These are phyloP conservation scores for Sebastes fasciatus DNA, from an alignment of 2,113 vertebrate genomes.

Conservation along the genomic window DNA sequence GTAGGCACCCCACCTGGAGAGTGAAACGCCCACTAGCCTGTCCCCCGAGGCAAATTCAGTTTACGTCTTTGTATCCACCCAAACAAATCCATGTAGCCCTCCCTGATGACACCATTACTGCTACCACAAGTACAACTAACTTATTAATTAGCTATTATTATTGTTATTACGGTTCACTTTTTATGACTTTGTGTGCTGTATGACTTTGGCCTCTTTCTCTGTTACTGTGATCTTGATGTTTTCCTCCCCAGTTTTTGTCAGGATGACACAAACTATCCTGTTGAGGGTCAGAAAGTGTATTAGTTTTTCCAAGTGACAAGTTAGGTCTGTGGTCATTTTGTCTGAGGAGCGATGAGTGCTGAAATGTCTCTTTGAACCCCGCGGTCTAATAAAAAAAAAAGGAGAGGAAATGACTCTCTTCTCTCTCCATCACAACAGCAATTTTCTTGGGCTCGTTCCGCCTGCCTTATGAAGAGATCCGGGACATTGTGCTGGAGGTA, in stretches of 20 bases:
- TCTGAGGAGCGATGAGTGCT: constrained; percentile 60
- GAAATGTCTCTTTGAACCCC: constrained; percentile 70
- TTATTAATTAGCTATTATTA: not conserved
- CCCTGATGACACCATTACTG: constrained; percentile 10
- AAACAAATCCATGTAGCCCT: constrained; percentile 41
- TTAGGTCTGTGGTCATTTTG: constrained; percentile 74
- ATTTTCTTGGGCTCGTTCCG: constrained; percentile 98
- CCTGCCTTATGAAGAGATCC: constrained; percentile 97
- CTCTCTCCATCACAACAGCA: constrained; percentile 87
- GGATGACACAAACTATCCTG: constrained; percentile 47
- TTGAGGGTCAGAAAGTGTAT: constrained; percentile 51
- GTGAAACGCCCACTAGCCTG: constrained; percentile 49
- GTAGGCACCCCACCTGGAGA: constrained; percentile 66
- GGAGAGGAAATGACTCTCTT: constrained; percentile 76
- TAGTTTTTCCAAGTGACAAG: constrained; percentile 66
- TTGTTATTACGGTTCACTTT: not conserved
- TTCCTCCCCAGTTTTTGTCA: constrained; percentile 38
- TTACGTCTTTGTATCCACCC: constrained; percentile 32
- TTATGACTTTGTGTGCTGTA: not conserved
- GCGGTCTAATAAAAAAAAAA: constrained; percentile 62
- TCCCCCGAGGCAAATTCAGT: constrained; percentile 48
- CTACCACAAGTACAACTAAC: not conserved
- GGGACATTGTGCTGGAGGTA: constrained; percentile 92
- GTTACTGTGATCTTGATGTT: constrained; percentile 32
- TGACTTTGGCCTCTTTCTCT: not conserved